phyloP scores from a whole-genome alignment of 2,797 vertebrate genomes.

The Arremon aurantiirostris region DNA sequence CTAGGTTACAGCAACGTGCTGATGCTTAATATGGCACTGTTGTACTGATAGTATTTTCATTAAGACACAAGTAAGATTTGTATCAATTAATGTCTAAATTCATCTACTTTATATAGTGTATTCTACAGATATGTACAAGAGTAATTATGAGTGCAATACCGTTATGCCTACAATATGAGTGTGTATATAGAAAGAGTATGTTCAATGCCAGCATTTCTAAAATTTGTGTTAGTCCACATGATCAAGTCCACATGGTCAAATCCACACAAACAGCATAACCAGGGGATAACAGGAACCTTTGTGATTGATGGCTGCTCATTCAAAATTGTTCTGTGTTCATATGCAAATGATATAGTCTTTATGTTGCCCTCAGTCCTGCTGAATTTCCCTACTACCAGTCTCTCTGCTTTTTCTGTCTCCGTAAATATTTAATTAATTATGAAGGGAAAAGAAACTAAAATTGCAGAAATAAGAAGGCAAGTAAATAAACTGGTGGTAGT shows the following conservation, averaged over 20 bases:
- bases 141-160: background rate
- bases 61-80: background rate
- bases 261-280: background rate
- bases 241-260: rapidly evolving
- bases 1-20: background rate
- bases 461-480: background rate
- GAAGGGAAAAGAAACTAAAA: background rate
- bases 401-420: background rate
- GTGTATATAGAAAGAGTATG: background rate
- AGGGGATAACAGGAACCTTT: background rate
- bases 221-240: rapidly evolving
- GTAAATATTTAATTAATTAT: background rate
- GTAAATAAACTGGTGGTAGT: background rate
- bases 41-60: background rate
- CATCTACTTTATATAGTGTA: background rate
- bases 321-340: background rate
- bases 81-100: background rate
- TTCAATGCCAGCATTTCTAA: background rate
- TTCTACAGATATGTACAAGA: background rate
- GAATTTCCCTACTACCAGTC: background rate
- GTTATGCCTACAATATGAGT: background rate
- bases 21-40: background rate
- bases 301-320: background rate
- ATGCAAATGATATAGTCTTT: background rate
- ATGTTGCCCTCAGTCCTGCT: background rate